phyloP scores from a whole-genome alignment of 1,140 invertebrate genomes.

The Oscheius sp. region DNA sequence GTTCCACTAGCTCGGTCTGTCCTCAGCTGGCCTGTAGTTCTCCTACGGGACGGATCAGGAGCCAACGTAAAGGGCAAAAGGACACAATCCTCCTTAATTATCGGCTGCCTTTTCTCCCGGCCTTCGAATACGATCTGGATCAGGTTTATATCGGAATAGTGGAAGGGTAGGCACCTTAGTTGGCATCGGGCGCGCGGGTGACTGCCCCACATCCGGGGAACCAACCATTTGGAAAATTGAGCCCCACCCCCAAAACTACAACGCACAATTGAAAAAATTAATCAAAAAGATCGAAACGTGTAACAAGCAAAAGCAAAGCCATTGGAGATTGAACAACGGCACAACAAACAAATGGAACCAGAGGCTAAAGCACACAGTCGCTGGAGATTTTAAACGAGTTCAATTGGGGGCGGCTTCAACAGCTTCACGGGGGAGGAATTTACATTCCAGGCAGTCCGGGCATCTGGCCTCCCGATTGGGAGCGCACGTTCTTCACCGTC shows the following conservation, averaged over 20 bases:
- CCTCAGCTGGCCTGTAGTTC: background rate
- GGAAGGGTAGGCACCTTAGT: too few relatives aligned
- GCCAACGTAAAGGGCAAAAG: background rate
- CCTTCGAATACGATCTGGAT: background rate
- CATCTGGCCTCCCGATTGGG: conserved; percentile 51
- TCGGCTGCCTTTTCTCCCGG: background rate
- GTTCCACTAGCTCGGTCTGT: background rate
- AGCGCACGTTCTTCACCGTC: conserved; percentile 71
- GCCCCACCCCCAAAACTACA: too few relatives aligned
- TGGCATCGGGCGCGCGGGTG: too few relatives aligned
- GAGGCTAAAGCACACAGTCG: background rate
- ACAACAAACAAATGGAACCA: background rate
- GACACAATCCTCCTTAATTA: background rate
- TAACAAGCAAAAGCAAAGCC: background rate
- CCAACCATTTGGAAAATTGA: too few relatives aligned
- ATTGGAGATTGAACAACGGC: background rate
- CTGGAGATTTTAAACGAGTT: background rate
- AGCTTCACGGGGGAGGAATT: background rate
- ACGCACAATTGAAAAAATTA: background rate
- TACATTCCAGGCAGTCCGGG: conserved; percentile 51
- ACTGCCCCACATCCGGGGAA: too few relatives aligned
- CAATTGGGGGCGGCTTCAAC: too few relatives aligned
- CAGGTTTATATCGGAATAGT: background rate
- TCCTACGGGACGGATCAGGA: background rate
- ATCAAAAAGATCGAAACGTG: background rate